Percentiles rank a stretch among this genome's conserved stretches.
Evolutionary conservation across 1,140 invertebrate genomes (phyloP).

Genomic region (Oscheius sp.): DNA sequence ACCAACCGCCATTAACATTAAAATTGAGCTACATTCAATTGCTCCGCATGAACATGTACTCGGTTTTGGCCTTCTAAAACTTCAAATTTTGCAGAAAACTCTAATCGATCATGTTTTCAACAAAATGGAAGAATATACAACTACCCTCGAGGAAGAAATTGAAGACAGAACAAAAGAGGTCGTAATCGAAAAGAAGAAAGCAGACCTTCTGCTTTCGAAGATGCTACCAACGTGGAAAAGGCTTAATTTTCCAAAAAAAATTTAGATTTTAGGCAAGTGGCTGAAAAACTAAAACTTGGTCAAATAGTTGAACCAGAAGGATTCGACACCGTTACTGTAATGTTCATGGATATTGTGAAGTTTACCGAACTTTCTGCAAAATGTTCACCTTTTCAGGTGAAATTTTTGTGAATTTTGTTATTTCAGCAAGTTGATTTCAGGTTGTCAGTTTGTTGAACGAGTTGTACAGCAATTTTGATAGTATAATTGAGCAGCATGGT

Average conservation of each 20-base stretch:
- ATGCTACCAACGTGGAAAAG: conserved; percentile 42
- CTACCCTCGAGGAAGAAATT: conserved; percentile 33
- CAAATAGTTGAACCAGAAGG: conserved; percentile 46
- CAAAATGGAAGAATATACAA: conserved; percentile 45
- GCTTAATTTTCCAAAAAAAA: neutral
- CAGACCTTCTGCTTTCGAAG: conserved; percentile 41
- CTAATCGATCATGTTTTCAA: conserved; percentile 48
- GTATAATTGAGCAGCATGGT: conserved; percentile 72
- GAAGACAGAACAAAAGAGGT: conserved; percentile 46
- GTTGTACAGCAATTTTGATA: conserved; percentile 77
- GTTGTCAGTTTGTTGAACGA: conserved; percentile 78
- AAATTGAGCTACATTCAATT: conserved; percentile 12
- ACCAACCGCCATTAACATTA: conserved; percentile 22
- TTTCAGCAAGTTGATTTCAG: no score
- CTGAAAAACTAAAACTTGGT: conserved; percentile 43
- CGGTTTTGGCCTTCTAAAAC: neutral
- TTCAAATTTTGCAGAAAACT: conserved; percentile 56
- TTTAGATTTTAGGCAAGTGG: conserved; percentile 44
- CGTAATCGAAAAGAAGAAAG: conserved; percentile 45
- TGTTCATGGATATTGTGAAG: conserved; percentile 74
- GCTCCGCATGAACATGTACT: conserved; percentile 14
- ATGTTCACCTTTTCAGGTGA: conserved; percentile 55
- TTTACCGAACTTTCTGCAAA: conserved; percentile 73
- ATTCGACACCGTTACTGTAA: conserved; percentile 47
- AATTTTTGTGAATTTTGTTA: no score